Evolutionary conservation across 2,888 invertebrate species (phyloP), one percentile per base, ranked within the genome.

Genomic region (Scaptomyza reducta): DNA sequence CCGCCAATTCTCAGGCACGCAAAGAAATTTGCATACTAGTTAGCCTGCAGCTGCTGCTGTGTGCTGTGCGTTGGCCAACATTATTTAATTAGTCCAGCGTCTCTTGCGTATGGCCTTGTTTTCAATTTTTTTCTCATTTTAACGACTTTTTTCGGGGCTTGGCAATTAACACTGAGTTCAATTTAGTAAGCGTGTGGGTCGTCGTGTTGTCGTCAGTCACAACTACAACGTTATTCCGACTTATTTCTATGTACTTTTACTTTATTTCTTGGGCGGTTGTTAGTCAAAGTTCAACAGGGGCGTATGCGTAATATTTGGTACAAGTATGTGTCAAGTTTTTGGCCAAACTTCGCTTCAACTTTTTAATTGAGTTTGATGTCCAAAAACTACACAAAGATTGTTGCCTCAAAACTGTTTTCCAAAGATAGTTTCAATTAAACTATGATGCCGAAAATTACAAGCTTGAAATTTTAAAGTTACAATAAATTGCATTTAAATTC

Each of bases 81-180:
- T 81, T 81, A 74, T 81, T 81, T 81, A 81, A 81, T 81, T 81
- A 79, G 77, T 54, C 60, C 80, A 83, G 66, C 70, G 58, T 27
- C 7, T 77, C 70, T 76, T 53, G 56, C 41, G 54, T 69, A 60
- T 82, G 84, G 81, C 87, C 87, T 82, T 82, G 82, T 58, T 61
- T 49, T 70, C 57, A 49, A 29, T 69, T 49, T 45, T 47, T 53
- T 65, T 57, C 40, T 46, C 50, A 55, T 44, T 25, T 57, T 64
- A 51, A 74, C 54, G 56, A 49, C 55, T 68, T 38, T 63, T 67
- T 78, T 69, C 59, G 70, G 82, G 79, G 77, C 77, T 85, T 71
- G 79, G 82, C 82, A 82, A 82, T 84, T 84, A 87, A 81, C 83
- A 87, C 84, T 83, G 86, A 81, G 74, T 77, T 79, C 79, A 81